These are phyloP conservation scores for Crocodylus rhombifer DNA, from an alignment of 2,797 vertebrate species.

Conservation along the genomic window DNA sequence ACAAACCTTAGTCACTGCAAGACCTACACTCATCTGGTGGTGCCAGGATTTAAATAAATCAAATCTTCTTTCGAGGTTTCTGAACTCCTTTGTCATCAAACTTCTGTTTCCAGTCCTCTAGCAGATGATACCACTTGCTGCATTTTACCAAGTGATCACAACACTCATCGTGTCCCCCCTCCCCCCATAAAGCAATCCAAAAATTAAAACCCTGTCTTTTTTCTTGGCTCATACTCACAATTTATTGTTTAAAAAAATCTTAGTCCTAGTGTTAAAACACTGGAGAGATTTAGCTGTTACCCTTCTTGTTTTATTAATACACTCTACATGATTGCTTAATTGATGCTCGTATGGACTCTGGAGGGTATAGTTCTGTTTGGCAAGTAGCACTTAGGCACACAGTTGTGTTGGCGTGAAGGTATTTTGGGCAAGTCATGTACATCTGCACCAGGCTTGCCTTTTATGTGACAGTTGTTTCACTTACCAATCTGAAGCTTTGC, in stretches of 20 bases:
- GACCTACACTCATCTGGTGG: rapidly evolving
- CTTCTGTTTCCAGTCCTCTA: not conserved
- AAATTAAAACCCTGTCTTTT: not conserved
- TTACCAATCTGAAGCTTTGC: slow-evolving; percentile 52
- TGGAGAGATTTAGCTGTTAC: not conserved
- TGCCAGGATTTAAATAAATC: rapidly evolving
- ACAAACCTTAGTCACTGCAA: not conserved
- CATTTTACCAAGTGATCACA: not conserved
- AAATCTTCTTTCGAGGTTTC: not conserved
- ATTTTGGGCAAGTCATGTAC: not conserved
- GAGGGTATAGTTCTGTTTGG: not conserved
- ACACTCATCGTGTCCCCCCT: not conserved
- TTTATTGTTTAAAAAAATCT: not conserved
- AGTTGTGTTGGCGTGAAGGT: not conserved
- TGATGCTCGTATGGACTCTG: slow-evolving; percentile 26
- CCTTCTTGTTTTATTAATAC: not conserved
- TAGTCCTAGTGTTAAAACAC: not conserved
- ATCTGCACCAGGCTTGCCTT: not conserved
- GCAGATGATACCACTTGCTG: not conserved
- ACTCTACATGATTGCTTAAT: not conserved
- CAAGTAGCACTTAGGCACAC: rapidly evolving
- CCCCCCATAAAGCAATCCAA: not conserved
- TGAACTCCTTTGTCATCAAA: not conserved
- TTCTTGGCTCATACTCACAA: not conserved
- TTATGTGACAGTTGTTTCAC: slow-evolving; percentile 44